Evolutionary conservation across 1,140 invertebrate genomes (phyloP), one percentile per base, ranked within the genome.

Genomic region (Coelopa frigida): DNA sequence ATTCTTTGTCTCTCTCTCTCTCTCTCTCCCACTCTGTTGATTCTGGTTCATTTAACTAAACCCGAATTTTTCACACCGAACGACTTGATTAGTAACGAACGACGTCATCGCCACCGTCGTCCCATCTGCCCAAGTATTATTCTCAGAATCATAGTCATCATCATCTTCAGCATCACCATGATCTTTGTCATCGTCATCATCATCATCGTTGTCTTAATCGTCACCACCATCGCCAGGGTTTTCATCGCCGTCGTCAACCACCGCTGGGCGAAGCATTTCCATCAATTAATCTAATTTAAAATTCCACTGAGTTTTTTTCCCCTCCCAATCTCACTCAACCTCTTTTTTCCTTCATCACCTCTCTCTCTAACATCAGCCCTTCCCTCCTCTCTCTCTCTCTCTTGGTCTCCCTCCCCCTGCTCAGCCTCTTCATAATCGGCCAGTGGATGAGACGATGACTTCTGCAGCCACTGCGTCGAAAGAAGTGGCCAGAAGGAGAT

Each of bases 211-310:
- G 21, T 23, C 15, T 18, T 39, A 39, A 39, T 39, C 14, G 17
- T 4, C 37, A 39, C 15, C 37, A 39, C 15, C 5, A 23, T n/a
- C 37, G 24, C 15, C 2, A 35, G 20, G 33, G 33, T 35, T 35
- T 20, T 20, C 17, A 3, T 20, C 5, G n/a, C 5, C 33, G 33
- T 5, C 35, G 18, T 10, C 4, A 17, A 36, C 17, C 14, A 32
- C 29, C 46, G 38, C 36, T 49, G 42, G n/a, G n/a, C n/a, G n/a
- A 50, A 56, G 41, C 54, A 53, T 61, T 65, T 65, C 61, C 61
- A 65, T 65, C 61, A 65, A 65, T 65, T 65, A 65, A 65, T 65
- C 61, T 65, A 65, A 65, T 65, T 65, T 65, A 60, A 65, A 65
- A 58, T 65, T 60, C 45, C 33, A 43, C n/a, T 33, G 29, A 29